Base-by-base conservation (phyloP, 2,888 invertebrate genomes). In the Xanthia icteritia region DNA sequence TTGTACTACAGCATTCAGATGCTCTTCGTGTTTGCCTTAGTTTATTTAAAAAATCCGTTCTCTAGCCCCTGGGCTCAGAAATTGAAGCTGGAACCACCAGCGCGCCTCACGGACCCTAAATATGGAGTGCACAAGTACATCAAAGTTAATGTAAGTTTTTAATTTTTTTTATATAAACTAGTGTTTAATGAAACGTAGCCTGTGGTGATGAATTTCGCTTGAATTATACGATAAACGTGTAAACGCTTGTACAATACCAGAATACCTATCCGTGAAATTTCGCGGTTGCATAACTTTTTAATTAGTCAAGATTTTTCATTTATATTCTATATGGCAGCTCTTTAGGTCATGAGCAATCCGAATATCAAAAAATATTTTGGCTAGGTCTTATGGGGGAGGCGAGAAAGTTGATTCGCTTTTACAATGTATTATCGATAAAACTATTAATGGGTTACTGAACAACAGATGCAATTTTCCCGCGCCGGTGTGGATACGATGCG, bases 51-150 rank as follows among this genome's bases (percentile, higher is more conserved):
- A 86, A 94, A 94, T 79, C 93, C 94, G 0, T 93, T 95, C 68
- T 82, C 84, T 39, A 92, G 86, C 73, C 93, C 94, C 0, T 94
- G 94, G 92, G 85, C 88, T 31, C 89, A 92, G 60, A 97, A 96
- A 86, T 90, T 96, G 76, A 93, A 96, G 73, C 89, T 96, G 74
- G 91, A 94, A 66, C 97, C 97, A 9, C 97, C 97, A 42, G 83
- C 92, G n/a, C 92, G 91, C 79, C 92, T 97, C 3, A 91, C 91
- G 11, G 96, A 97, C 84, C 94, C 96, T 8, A 96, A 96, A 84
- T 96, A 96, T 90, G 97, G 97, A 78, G 90, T 94, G 17, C 97
- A 97, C 86, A 96, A 96, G 83, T 97, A 97, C 86, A 90, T 97
- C 15, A 96, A 96, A 92, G 95, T 97, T 42, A 97, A 97, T 91